Evolutionary conservation across 2,113 vertebrate genomes (phyloP).

Genomic region (Myrmophylax atrothorax): DNA sequence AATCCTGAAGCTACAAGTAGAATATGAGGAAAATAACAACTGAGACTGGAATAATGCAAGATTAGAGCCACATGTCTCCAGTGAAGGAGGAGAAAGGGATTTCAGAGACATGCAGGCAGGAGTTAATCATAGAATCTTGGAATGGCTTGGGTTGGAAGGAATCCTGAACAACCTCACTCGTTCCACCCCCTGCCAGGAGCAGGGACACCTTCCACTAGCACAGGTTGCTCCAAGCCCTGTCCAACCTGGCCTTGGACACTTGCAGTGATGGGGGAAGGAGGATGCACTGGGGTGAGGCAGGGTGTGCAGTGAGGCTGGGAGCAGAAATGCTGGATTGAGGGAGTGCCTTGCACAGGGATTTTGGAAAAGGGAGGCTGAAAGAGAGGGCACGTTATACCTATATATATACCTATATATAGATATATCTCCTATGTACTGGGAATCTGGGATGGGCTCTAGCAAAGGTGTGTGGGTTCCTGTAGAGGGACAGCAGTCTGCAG

Average conservation of each 20-base stretch:
- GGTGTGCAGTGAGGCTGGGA: background rate
- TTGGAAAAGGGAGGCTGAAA: background rate
- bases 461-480: background rate
- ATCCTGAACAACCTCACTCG: background rate
- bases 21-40: background rate
- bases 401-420: background rate
- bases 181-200: background rate
- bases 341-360: background rate
- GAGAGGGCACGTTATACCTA: background rate
- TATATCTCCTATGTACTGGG: fast-evolving
- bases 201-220: background rate
- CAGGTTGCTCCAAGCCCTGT: background rate
- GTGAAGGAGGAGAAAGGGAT: background rate
- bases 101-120: background rate
- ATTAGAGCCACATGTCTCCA: background rate
- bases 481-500: background rate
- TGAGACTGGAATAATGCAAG: background rate
- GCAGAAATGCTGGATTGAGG: background rate
- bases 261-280: background rate
- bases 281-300: background rate
- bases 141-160: background rate
- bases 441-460: background rate
- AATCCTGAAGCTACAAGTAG: background rate
- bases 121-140: background rate
- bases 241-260: background rate